Percentiles rank a stretch among this genome's conserved stretches.
These are phyloP conservation scores for Muschampia plurimacula DNA, from an alignment of 2,888 invertebrate species.

Conservation along the genomic window DNA sequence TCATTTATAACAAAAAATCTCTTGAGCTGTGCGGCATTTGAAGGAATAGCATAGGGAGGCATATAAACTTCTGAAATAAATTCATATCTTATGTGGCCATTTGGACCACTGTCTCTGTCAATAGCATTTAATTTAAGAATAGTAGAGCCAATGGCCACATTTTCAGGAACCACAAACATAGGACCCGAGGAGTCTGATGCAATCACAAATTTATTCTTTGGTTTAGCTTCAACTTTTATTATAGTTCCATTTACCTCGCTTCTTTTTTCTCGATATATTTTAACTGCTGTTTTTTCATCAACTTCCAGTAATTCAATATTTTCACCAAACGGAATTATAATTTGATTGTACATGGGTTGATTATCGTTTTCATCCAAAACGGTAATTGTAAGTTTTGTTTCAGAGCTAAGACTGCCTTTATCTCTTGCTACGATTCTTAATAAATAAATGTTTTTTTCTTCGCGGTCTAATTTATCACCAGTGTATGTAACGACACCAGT, in stretches of 20 bases:
- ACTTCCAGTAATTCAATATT: slow-evolving; percentile 88
- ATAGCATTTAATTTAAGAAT: slow-evolving; percentile 89
- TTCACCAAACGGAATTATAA: slow-evolving; percentile 89
- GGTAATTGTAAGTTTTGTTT: slow-evolving; percentile 89
- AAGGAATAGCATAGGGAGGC: slow-evolving; percentile 75
- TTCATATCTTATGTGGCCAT: slow-evolving; percentile 90
- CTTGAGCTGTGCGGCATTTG: slow-evolving; percentile 81
- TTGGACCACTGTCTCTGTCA: slow-evolving; percentile 90
- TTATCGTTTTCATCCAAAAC: slow-evolving; percentile 94
- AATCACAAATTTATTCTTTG: slow-evolving; percentile 71
- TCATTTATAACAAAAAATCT: slow-evolving; percentile 92
- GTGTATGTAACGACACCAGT: slow-evolving; percentile 87
- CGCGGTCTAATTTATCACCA: slow-evolving; percentile 89
- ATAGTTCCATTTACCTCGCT: slow-evolving; percentile 61
- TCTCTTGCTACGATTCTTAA: slow-evolving; percentile 91
- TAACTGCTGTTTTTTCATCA: slow-evolving; percentile 84
- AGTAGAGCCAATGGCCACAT: slow-evolving; percentile 88
- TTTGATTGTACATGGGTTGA: slow-evolving; percentile 89
- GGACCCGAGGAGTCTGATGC: slow-evolving; percentile 84
- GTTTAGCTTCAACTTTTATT: slow-evolving; percentile 65
- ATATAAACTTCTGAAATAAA: slow-evolving; percentile 89
- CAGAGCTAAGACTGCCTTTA: slow-evolving; percentile 90
- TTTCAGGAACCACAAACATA: slow-evolving; percentile 89
- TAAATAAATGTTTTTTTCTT: slow-evolving; percentile 88
- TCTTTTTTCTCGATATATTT: slow-evolving; percentile 84